Base-by-base conservation (phyloP, 2,888 invertebrate species). In the Eudemis profundana region DNA sequence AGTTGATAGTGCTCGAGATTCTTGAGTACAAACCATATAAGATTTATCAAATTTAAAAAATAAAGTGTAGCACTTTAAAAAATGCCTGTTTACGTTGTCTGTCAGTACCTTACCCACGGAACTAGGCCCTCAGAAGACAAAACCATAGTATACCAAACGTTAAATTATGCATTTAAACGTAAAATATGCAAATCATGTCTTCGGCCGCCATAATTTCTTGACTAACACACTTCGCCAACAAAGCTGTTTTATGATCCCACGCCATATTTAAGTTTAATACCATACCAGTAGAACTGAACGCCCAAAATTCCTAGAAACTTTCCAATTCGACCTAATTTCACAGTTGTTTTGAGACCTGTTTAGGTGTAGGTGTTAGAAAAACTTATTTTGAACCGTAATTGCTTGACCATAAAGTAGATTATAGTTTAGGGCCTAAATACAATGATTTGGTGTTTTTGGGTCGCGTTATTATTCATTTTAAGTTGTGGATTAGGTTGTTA, bases 231-330 rank as follows among this genome's bases (percentile, higher is more conserved):
- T 29, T n/a, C 15, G 23, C 46, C 50, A 44, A 44, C 51, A 44
- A 53, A 61, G 23, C 33, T 7, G 61, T 51, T 61, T 61, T 44
- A 61, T 53, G 42, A 23, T 49, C 42, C 27, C 19, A 33, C 49
- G 23, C 61, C 51, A 44, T 61, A 42, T 61, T 33, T 19, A 44
- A 51, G 19, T 19, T 14, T 50, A 14, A 42, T 40, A 33, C 27
- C 47, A 46, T 27, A 19, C 23, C 21, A 21, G 23, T 57, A 33
- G 40, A 19, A 54, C 15, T 12, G 23, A 49, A 56, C 38, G 33
- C 23, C 56, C 17, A 56, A 64, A 64, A 19, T 50, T 63, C 42
- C 56, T 56, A 57, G 54, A 56, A 63, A 57, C 63, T 57, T 63
- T 63, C 63, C 42, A 63, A 49, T 60, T 0, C 47, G 53, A 29